Evolutionary conservation across 2,888 invertebrate species (phyloP).

Genomic region (Argynnis bischoffii): DNA sequence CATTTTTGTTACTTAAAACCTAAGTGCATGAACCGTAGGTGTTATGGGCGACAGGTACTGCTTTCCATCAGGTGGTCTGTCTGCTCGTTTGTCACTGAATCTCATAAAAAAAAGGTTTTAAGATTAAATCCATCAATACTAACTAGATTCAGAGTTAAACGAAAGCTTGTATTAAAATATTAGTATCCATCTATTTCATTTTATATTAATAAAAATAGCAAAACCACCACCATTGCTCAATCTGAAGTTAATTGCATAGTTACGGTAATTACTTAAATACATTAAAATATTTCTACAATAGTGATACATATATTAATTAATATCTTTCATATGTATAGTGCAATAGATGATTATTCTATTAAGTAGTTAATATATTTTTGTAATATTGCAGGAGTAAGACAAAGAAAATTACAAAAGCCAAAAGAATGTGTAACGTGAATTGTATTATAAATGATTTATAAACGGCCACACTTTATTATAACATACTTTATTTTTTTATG

Average conservation of each 20-base stretch:
- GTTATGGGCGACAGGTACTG: too few relatives aligned
- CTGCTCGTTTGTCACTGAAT: too few relatives aligned
- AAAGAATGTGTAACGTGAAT: constrained; percentile 37
- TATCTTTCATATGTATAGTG: constrained; percentile 6
- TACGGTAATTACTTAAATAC: constrained; percentile 9
- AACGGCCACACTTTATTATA: constrained; percentile 33
- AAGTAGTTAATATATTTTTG: constrained; percentile 20
- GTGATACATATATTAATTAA: constrained; percentile 12
- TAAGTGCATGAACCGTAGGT: too few relatives aligned
- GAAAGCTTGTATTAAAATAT: background rate
- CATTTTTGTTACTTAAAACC: too few relatives aligned
- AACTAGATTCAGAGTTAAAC: background rate
- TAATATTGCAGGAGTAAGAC: constrained; percentile 37
- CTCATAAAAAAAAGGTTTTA: too few relatives aligned
- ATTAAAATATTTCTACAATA: constrained; percentile 8
- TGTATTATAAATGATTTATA: constrained; percentile 43
- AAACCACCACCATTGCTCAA: constrained; percentile 4
- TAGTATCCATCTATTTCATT: background rate
- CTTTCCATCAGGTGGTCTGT: too few relatives aligned
- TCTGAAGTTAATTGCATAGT: constrained; percentile 6
- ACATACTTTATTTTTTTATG: constrained; percentile 30
- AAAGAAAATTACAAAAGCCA: constrained; percentile 41
- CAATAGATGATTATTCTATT: constrained; percentile 26
- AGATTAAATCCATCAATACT: background rate
- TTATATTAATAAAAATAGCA: background rate